Percentiles rank a stretch among this genome's conserved stretches.
Conservation (phyloP, 2,888 invertebrate species). For the Scrobipalpa costella region DNA sequence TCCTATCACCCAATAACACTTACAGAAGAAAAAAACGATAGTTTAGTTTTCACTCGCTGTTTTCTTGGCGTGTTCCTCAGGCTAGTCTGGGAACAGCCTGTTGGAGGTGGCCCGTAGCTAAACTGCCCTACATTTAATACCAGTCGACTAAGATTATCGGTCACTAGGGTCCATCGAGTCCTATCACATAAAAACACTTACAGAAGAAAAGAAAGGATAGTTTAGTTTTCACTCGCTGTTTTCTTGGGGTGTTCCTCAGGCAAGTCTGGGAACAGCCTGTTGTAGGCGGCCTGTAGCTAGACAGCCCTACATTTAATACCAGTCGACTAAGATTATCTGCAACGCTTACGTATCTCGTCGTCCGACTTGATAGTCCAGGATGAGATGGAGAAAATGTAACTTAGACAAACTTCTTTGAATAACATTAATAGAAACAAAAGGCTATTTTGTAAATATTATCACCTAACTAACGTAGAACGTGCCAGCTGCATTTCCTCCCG, state of each 20-base stretch:
- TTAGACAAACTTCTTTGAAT: no score
- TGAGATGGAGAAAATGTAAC: not conserved
- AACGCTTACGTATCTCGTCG: conserved; percentile 50
- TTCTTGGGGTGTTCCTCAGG: conserved; percentile 7
- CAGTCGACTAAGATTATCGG: no score
- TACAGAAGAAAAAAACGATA: no score
- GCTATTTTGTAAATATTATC: no score
- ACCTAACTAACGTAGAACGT: no score
- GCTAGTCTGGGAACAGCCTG: conserved; percentile 37
- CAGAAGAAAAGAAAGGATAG: no score
- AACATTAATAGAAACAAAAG: no score
- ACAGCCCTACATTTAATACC: conserved; percentile 76
- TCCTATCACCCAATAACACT: no score
- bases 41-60: not conserved
- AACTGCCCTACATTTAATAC: no score
- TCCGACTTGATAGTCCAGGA: conserved; percentile 4
- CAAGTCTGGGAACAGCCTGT: conserved; percentile 38
- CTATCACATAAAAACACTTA: no score
- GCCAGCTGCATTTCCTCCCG: no score
- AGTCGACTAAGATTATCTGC: conserved; percentile 74
- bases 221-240: not conserved
- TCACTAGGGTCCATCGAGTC: no score
- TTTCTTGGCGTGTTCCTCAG: not conserved
- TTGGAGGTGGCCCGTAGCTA: conserved; percentile 53
- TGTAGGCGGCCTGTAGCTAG: conserved; percentile 56